Evolutionary conservation across 2,888 invertebrate genomes (phyloP), one percentile per base, ranked within the genome.

Genomic region (Drosophila merina): DNA sequence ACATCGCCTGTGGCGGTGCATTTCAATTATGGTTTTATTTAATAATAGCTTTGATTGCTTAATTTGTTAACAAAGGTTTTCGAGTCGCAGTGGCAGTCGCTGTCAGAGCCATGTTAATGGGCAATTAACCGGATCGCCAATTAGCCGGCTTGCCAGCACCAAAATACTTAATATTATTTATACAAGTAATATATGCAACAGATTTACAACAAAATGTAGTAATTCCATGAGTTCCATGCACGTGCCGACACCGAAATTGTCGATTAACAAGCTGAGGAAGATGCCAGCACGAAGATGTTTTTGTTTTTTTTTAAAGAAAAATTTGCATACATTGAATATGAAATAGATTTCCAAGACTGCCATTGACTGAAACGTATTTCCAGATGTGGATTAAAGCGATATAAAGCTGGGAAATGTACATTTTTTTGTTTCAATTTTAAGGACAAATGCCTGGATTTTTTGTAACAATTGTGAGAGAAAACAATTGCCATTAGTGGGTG

Each of bases 21-120:
- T 70, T 74, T 86, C 71, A 81, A 76, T 81, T 87, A 79, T 77
- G 72, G 52, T 56, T 79, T 79, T 72, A 72, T 66, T 74, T 83
- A 87, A 79, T 85, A 70, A 73, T 64, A 56, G 66, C 76, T 68
- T 59, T 68, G 76, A 78, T 86, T 86, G 81, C 78, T 78, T 73
- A 80, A 87, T 74, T 73, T 79, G 79, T 79, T 77, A 87, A 87
- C 82, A 76, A 78, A 80, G 77, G 77, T 60, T 70, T 4, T 68
- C 55, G 31, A 51, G 30, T 42, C 38, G 44, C 50, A 50, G 45
- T 54, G 42, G 12, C 51, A 44, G 28, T 48, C 40, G 38, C 47
- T 47, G 47, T 51, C 51, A 31, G 51, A 47, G 28, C 38, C 80
- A 82, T 85, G 82, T 75, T 87, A 87, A 87, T 87, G 77, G 79